These are phyloP conservation scores for Apistogramma diplotaenia DNA, from an alignment of 2,113 vertebrate species.

Conservation along the genomic window DNA sequence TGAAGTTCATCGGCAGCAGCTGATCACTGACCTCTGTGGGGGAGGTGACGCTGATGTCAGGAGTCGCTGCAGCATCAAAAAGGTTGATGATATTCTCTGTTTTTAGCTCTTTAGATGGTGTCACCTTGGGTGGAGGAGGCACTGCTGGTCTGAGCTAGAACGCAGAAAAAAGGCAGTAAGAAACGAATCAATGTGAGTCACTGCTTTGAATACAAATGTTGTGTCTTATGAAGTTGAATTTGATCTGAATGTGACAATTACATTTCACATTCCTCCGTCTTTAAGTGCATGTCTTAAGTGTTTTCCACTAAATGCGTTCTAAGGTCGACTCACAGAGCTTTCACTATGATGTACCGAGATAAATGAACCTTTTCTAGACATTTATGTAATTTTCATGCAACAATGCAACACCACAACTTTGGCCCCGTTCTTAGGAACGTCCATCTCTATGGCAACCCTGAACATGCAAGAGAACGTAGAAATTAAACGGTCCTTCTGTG, in stretches of 20 bases:
- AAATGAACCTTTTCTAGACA: background rate
- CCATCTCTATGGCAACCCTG: background rate
- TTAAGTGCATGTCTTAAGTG: too few species aligned
- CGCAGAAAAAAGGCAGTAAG: background rate
- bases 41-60: conserved; percentile 94
- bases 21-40: conserved; percentile 89
- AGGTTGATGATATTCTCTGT: conserved; percentile 96
- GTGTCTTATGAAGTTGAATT: background rate
- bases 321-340: background rate
- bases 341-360: background rate
- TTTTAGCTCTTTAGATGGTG: conserved; percentile 95
- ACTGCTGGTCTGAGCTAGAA: conserved; percentile 90
- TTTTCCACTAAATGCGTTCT: background rate
- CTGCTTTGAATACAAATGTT: background rate
- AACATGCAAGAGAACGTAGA: background rate
- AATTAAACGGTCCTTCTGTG: background rate
- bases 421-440: background rate
- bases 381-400: background rate
- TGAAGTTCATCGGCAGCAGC: background rate
- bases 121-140: conserved; percentile 96
- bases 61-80: conserved; percentile 92
- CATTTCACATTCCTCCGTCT: background rate
- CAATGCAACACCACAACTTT: background rate
- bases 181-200: background rate
- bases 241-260: background rate